A percentile compares a stretch with the other conserved stretches of the same genome.
phyloP scores from a whole-genome alignment of 2,797 vertebrate species.

The Chromis chromis region DNA sequence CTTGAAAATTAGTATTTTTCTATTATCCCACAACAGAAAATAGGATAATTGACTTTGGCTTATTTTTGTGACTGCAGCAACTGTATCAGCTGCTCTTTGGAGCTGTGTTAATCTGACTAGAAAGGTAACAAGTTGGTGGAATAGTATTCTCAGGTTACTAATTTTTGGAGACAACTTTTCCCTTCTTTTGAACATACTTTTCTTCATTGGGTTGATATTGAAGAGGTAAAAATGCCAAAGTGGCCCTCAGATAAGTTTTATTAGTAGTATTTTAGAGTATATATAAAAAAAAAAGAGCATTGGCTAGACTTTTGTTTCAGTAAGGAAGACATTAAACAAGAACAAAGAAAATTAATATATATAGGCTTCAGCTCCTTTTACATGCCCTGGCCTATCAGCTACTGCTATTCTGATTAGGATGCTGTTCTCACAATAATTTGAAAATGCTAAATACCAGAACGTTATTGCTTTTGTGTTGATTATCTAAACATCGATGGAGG shows the following conservation, averaged over 20 bases:
- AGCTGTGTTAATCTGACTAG: too few species aligned
- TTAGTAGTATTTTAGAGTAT: not conserved
- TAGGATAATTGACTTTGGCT: not conserved
- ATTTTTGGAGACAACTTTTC: too few species aligned
- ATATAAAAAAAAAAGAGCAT: too few species aligned
- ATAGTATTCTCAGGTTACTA: too few species aligned
- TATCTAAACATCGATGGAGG: not conserved
- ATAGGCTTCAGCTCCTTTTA: not conserved
- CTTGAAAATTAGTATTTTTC: constrained; percentile 3
- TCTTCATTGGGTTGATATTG: too few species aligned
- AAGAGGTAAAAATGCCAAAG: not conserved
- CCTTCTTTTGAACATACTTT: too few species aligned
- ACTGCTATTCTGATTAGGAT: not conserved
- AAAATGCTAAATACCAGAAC: not conserved
- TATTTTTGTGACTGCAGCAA: not conserved
- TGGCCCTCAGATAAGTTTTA: not conserved
- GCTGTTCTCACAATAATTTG: not conserved
- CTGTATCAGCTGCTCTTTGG: not conserved
- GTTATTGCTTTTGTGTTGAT: not conserved
- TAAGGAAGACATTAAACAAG: not conserved
- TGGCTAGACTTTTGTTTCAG: too few species aligned
- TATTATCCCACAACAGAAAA: constrained; percentile 7
- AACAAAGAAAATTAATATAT: constrained; percentile 3
- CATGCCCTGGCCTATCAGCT: not conserved
- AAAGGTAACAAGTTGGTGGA: too few species aligned